Conservation (phyloP, 2,113 vertebrate species). For the Eidolon helvum region DNA sequence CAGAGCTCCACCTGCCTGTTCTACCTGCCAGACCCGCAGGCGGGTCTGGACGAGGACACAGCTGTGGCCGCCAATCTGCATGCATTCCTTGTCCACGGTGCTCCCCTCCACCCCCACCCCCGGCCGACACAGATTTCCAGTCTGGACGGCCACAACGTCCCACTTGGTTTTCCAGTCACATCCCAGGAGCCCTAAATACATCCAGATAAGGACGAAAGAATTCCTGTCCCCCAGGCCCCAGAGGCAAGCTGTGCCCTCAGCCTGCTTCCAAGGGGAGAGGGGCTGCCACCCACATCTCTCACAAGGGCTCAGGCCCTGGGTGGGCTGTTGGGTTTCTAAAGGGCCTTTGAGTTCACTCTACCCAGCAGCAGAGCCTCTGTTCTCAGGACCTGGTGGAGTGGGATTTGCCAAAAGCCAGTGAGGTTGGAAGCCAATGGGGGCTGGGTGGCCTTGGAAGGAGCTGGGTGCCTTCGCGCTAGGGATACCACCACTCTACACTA, state of each 20-base stretch:
- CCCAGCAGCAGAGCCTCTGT: constrained; percentile 12
- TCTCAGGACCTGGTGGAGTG: constrained; percentile 63
- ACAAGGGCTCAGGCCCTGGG: neutral
- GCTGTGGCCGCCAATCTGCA: constrained; percentile 37
- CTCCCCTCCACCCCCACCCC: constrained; percentile 33
- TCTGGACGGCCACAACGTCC: constrained; percentile 5
- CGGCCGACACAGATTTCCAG: constrained; percentile 66
- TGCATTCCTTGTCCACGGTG: constrained; percentile 22
- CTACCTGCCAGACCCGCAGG: constrained; percentile 34
- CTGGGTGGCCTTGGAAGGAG: constrained; percentile 65
- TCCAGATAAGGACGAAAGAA: constrained; percentile 66
- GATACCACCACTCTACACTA: neutral
- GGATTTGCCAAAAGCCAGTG: constrained; percentile 69
- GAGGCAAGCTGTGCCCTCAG: neutral
- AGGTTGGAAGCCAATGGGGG: constrained; percentile 69
- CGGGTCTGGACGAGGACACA: neutral
- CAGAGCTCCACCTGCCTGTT: neutral
- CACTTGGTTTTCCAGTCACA: constrained; percentile 73
- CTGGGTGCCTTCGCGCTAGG: neutral
- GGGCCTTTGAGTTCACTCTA: constrained; percentile 8
- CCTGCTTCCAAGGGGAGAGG: neutral
- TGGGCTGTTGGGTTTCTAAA: constrained; percentile 52
- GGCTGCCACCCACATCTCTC: neutral
- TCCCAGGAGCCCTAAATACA: constrained; percentile 72
- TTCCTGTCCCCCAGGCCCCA: neutral